Conservation (phyloP, 2,797 vertebrate species). For the Mustela erminea region DNA sequence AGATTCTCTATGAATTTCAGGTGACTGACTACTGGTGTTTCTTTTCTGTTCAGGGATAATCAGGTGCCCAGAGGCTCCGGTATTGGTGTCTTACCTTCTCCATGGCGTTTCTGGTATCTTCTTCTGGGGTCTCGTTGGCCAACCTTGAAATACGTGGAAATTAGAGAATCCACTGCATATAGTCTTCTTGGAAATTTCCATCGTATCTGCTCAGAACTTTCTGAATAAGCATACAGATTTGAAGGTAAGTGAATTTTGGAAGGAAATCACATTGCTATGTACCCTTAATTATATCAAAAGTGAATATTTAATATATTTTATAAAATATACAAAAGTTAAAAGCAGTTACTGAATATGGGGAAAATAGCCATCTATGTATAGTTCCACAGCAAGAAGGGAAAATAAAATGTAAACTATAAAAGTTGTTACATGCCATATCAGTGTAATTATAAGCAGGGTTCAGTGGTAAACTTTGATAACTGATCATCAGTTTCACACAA, state of each 20-base stretch:
- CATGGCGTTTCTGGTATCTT: slow-evolving; percentile 65
- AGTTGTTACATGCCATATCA: not conserved
- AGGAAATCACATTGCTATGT: slow-evolving; percentile 35
- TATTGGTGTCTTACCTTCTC: slow-evolving; percentile 72
- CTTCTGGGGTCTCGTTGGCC: slow-evolving; percentile 64
- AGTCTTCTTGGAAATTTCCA: slow-evolving; percentile 77
- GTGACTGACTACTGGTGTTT: slow-evolving; percentile 68
- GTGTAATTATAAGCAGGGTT: not conserved
- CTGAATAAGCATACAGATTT: slow-evolving; percentile 86
- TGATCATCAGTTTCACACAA: not conserved
- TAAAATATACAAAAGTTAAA: slow-evolving; percentile 11
- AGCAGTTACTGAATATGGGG: not conserved
- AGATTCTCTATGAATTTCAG: slow-evolving; percentile 67
- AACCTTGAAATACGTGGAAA: slow-evolving; percentile 70
- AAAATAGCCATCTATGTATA: not conserved
- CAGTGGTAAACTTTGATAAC: not conserved
- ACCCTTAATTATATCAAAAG: slow-evolving; percentile 8
- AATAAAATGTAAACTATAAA: not conserved
- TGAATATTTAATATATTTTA: not conserved
- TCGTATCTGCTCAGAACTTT: slow-evolving; percentile 64
- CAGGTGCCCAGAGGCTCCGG: not conserved
- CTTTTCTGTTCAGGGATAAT: slow-evolving; percentile 81
- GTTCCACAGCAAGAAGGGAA: not conserved
- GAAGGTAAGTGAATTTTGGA: slow-evolving; percentile 87
- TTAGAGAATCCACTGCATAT: slow-evolving; percentile 58